These are phyloP conservation scores for Rhea pennata DNA, from an alignment of 2,113 vertebrate species.

Conservation along the genomic window DNA sequence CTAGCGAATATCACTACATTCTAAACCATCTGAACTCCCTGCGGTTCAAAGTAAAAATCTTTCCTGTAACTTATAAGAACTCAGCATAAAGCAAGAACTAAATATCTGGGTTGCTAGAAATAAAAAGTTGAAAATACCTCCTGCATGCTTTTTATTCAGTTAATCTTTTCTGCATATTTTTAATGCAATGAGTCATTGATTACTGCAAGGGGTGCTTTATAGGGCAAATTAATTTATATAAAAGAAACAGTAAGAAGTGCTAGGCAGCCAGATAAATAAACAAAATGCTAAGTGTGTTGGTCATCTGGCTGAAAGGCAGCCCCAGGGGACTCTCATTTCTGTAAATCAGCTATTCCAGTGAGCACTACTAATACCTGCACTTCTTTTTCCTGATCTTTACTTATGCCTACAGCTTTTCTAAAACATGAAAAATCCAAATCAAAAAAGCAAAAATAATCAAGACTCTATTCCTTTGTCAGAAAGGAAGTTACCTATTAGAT, in stretches of 20 bases:
- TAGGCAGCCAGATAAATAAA: conserved; percentile 55
- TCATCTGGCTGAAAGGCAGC: not conserved
- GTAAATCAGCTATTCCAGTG: conserved; percentile 10
- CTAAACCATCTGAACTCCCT: conserved; percentile 14
- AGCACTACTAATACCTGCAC: not conserved
- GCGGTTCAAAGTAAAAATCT: conserved; percentile 39
- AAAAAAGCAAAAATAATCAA: not conserved
- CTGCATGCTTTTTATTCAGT: conserved; percentile 31
- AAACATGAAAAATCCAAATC: not conserved
- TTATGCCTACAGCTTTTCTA: not conserved
- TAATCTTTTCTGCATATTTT: conserved; percentile 33
- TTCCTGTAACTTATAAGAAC: not conserved
- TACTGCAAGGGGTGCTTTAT: conserved; percentile 16
- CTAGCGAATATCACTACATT: conserved; percentile 17
- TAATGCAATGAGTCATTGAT: conserved; percentile 26
- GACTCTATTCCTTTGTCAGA: not conserved
- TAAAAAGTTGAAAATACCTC: conserved; percentile 10
- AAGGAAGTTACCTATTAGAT: not conserved
- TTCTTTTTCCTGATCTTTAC: not conserved
- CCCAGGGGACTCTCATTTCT: not conserved
- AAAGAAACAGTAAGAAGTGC: not conserved
- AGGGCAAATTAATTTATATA: conserved; percentile 38
- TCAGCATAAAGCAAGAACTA: not conserved
- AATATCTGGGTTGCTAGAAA: conserved; percentile 28
- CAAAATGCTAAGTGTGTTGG: not conserved